Base-by-base conservation (phyloP, 1,140 invertebrate species). In the Sinonovacula constricta region DNA sequence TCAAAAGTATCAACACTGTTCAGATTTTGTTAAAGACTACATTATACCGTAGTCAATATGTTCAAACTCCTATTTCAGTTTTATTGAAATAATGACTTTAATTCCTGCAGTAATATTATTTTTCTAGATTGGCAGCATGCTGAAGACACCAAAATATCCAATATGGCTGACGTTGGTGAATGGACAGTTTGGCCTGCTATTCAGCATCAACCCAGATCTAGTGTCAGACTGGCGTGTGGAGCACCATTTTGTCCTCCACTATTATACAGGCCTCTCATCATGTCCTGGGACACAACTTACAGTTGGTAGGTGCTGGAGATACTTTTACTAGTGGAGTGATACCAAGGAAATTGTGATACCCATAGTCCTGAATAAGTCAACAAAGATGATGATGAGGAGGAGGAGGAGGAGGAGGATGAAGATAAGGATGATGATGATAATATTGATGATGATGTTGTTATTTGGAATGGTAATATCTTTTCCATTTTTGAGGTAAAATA, bases 211-310 rank as follows among this genome's bases (percentile, higher is more conserved):
- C 84, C 92, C 93, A 51, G 95, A 96, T 84, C 91, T 96, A 14
- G 91, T 95, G 28, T 92, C 95, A 78, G 95, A 96, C 88, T 96
- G 96, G 90, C 94, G 95, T 67, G 95, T 95, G 18, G 95, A 96
- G 90, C 92, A 74, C 80, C 94, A 94, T 62, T 95, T 96, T 84
- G 93, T 94, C 75, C 92, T 96, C 26, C 93, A 94, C 80, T 95
- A 95, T 87, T 95, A 95, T 84, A 95, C 94, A 1, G 95, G 94
- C 85, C 94, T 94, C n/a, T 94, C 94, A 0, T 94, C 93, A 85
- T 93, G 95, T 56, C 56, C 66, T 39, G 66, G 76, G 2, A 71
- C 74, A 24, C 89, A 93, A 63, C 91, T 95, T 72, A 94, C 93
- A 71, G 93, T 95, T 76, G 95, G 84, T 86, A 76, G 68, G 75